Evolutionary conservation across 1,140 invertebrate species (phyloP), one percentile per base, ranked within the genome.

Genomic region (Amyelois transitella): DNA sequence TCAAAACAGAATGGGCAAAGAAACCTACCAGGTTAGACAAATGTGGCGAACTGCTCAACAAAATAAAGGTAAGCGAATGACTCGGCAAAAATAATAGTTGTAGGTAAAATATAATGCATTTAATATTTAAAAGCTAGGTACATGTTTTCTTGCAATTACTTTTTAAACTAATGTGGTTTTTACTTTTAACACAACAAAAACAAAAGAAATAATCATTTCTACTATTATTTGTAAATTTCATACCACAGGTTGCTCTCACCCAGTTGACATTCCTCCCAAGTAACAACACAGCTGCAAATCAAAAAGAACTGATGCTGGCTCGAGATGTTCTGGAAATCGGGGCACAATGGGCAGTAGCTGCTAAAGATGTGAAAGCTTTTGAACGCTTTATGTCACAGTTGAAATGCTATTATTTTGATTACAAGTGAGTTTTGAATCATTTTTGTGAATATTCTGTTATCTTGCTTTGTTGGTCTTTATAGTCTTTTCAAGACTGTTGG

Each of bases 351-450:
- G 97, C 96, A 65, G 97, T 99, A 60, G 94, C 94, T 19, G 93
- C 90, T 18, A 94, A 96, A 87, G 95, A 99, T 89, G 97, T 98
- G 55, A 95, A 96, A 64, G 93, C 96, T 0, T 99, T 99, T 88
- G 97, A 99, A 82, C 91, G 97, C 75, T 98, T 97, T 66, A 97
- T 99, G 93, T 96, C 97, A 17, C 98, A 99, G 86, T 84, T 99
- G 18, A 99, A 99, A 88, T 96, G 96, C 80, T 99, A 99, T 77
- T 99, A 99, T 84, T 96, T 98, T 81, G 97, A 99, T 90, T 99
- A 98, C 81, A 96, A 96, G 91, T 96, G 91, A 83, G 91, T 90
- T 44, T 28, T 12, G 10, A 3, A 38, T 5, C 12, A 8, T 32
- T 18, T 3, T 17, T 17, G 1, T n/a, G n/a, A n/a, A n/a, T n/a